Conservation (phyloP, 2,113 vertebrate species). For the Urocynchramus pylzowi region DNA sequence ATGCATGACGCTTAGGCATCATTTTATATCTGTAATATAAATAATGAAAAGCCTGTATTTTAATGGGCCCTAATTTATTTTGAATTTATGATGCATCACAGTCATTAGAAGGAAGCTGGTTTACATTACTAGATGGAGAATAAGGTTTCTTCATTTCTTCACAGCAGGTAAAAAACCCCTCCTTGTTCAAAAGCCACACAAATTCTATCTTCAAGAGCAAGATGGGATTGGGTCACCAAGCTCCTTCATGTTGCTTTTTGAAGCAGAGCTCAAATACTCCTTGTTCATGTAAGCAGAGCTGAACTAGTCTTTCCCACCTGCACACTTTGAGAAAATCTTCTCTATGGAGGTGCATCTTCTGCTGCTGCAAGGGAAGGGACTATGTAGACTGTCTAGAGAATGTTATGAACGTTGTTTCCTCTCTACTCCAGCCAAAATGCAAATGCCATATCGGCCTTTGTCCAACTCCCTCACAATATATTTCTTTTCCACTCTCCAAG, state of each 20-base stretch:
- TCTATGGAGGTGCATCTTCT: neutral
- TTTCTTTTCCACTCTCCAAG: neutral
- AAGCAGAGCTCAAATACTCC: neutral
- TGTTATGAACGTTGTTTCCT: neutral
- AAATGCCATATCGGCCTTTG: neutral
- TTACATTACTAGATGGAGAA: neutral
- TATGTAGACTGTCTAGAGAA: neutral
- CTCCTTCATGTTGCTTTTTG: neutral
- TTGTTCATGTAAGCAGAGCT: neutral
- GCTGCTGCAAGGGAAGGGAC: neutral
- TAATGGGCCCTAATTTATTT: constrained; percentile 65
- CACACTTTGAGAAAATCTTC: neutral
- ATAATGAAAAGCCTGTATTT: constrained; percentile 34
- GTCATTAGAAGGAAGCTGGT: constrained; percentile 32
- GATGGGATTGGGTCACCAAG: neutral
- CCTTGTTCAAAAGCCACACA: neutral
- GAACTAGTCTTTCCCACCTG: rapidly evolving
- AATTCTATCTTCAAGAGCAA: neutral
- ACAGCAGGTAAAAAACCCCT: neutral
- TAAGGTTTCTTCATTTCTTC: constrained; percentile 38
- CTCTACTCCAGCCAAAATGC: neutral
- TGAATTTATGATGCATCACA: constrained; percentile 51
- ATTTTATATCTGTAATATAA: constrained; percentile 45
- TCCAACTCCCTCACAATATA: neutral
- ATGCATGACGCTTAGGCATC: constrained; percentile 7